These are phyloP conservation scores for Drosophila recens DNA, from an alignment of 2,888 invertebrate genomes.

Conservation along the genomic window DNA sequence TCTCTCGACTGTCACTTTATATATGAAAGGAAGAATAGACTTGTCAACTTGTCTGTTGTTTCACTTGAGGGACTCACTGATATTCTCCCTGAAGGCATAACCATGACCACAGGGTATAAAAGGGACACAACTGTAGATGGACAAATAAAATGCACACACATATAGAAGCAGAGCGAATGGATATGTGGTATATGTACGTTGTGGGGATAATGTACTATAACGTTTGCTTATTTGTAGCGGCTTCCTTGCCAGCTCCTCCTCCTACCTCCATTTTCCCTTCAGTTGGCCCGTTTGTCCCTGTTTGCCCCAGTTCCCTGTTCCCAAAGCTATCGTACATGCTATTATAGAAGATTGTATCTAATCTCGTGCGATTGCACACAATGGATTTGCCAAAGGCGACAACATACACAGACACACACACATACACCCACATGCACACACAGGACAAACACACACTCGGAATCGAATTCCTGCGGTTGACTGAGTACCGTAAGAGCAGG, in stretches of 20 bases:
- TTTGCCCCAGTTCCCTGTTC: conserved; percentile 1
- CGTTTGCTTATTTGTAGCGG: conserved; percentile 51
- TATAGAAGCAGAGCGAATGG: conserved; percentile 38
- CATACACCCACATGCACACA: conserved; percentile 1
- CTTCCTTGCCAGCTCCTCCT: conserved; percentile 10
- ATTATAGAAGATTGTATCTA: conserved; percentile 80
- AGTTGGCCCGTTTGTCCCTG: conserved; percentile 6
- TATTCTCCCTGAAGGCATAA: not conserved
- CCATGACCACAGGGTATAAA: conserved; percentile 3
- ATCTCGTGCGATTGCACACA: conserved; percentile 79
- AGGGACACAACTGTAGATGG: conserved; percentile 28
- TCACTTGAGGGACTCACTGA: not conserved
- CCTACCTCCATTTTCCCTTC: not conserved
- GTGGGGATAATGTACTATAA: conserved; percentile 36
- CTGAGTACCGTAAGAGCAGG: conserved; percentile 23
- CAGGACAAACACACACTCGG: conserved; percentile 12
- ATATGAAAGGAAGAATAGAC: no score
- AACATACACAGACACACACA: conserved; percentile 22
- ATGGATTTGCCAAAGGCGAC: conserved; percentile 75
- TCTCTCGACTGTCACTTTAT: not conserved
- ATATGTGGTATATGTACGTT: conserved; percentile 12
- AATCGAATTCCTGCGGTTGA: conserved; percentile 49
- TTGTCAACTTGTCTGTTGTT: not conserved
- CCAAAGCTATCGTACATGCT: conserved; percentile 49
- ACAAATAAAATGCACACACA: conserved; percentile 63